Percentiles rank a stretch among this genome's conserved stretches.
phyloP scores from a whole-genome alignment of 92 coral and sea anemone species.

The Parazoanthus atlanticus region DNA sequence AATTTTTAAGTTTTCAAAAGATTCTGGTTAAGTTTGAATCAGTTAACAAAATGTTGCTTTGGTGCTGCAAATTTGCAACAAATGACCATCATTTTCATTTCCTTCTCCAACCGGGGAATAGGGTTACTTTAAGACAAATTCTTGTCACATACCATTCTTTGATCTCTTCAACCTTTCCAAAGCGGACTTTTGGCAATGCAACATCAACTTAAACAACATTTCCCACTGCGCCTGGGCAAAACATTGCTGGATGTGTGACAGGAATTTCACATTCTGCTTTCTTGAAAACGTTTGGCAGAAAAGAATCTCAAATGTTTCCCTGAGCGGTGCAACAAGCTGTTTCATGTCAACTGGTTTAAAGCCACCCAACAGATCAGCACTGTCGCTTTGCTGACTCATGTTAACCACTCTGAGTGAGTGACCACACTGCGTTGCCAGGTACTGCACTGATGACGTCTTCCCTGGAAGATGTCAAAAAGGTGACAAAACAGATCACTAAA shows the following conservation, averaged over 20 bases:
- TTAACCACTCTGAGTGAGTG: conserved; percentile 78
- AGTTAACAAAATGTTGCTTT: background rate
- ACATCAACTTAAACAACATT: conserved; percentile 83
- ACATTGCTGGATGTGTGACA: conserved; percentile 88
- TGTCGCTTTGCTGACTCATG: conserved; percentile 99
- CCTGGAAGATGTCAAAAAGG: conserved; percentile 2
- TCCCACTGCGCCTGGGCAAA: conserved; percentile 92
- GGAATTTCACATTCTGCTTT: conserved; percentile 86
- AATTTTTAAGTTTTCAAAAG: too few species aligned
- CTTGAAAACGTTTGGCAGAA: conserved; percentile 92
- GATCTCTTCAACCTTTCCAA: conserved; percentile 65
- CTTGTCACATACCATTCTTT: conserved; percentile 33
- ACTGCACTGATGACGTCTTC: conserved; percentile 91
- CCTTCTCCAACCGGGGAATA: too few species aligned
- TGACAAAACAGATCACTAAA: background rate
- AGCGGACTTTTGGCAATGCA: conserved; percentile 85
- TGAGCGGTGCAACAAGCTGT: conserved; percentile 90
- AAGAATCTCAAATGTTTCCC: conserved; percentile 82
- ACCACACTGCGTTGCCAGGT: conserved; percentile 80
- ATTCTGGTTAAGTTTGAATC: background rate
- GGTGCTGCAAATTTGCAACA: too few species aligned
- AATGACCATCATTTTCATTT: too few species aligned
- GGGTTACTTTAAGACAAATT: background rate
- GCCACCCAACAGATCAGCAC: conserved; percentile 94
- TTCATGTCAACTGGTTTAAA: conserved; percentile 98